Conservation (phyloP, 53 echinoderm and acorn worm species). For the Apostichopus leukothele region DNA sequence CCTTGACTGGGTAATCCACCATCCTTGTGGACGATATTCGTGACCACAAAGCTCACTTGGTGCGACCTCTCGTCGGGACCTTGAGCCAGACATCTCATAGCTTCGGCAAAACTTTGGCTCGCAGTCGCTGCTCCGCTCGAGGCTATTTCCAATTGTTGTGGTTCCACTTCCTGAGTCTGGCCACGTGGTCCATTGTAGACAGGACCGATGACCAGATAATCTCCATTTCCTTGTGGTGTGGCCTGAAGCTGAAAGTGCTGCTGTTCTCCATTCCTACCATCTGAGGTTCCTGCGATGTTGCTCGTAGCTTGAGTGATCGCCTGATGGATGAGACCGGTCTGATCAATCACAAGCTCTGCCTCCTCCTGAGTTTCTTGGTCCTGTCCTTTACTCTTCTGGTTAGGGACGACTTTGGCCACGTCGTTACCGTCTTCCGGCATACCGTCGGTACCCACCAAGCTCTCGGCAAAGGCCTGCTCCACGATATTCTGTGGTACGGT, state of each 20-base stretch:
- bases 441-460: background rate
- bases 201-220: constrained; percentile 34
- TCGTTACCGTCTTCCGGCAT: constrained; percentile 2
- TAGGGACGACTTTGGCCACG: background rate
- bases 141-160: background rate
- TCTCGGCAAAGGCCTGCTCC: constrained; percentile 43
- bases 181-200: constrained; percentile 1
- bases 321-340: constrained; percentile 33
- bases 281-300: background rate
- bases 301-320: constrained; percentile 21
- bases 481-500: background rate
- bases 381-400: background rate
- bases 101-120: constrained; percentile 41
- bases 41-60: constrained; percentile 42
- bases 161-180: background rate
- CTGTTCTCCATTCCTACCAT: constrained; percentile 21
- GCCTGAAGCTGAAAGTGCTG: constrained; percentile 32
- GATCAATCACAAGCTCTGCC: constrained; percentile 45
- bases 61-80: constrained; percentile 17
- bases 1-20: background rate
- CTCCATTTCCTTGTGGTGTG: background rate
- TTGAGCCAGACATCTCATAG: constrained; percentile 50
- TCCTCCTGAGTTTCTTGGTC: background rate
- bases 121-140: constrained; percentile 12
- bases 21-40: constrained; percentile 39